Evolutionary conservation across 2,888 invertebrate genomes (phyloP).

Genomic region (Agriopis marginaria): DNA sequence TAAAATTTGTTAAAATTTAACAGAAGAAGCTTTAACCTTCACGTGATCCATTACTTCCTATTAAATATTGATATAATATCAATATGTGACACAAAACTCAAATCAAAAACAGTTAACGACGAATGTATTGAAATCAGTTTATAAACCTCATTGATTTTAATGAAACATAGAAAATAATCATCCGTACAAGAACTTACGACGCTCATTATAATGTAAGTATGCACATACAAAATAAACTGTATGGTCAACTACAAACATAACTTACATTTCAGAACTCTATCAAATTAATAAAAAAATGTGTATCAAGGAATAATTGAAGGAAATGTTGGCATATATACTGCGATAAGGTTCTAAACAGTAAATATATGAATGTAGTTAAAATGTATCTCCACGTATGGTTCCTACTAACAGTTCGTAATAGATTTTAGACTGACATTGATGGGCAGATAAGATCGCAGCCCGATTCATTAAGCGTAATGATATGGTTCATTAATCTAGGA

Average conservation of each 20-base stretch:
- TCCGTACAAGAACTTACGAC: constrained; percentile 26
- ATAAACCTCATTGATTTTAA: constrained; percentile 41
- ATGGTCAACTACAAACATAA: constrained; percentile 9
- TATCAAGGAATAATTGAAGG: background rate
- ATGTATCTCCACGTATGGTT: constrained; percentile 42
- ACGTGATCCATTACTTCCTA: no score
- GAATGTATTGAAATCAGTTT: constrained; percentile 13
- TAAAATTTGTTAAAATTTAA: no score
- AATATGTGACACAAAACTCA: background rate
- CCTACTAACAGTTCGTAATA: constrained; percentile 64
- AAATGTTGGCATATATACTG: background rate
- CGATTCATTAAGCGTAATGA: constrained; percentile 82
- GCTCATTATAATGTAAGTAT: constrained; percentile 30
- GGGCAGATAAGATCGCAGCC: constrained; percentile 76
- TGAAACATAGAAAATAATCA: constrained; percentile 40
- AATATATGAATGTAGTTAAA: constrained; percentile 24
- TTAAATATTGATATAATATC: no score
- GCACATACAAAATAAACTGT: constrained; percentile 3
- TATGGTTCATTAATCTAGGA: constrained; percentile 83
- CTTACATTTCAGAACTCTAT: constrained; percentile 10
- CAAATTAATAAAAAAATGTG: background rate
- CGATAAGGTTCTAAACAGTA: constrained; percentile 14
- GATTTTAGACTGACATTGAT: constrained; percentile 78
- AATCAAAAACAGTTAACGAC: background rate
- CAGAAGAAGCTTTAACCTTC: no score